Percentiles rank a stretch among this genome's conserved stretches.
These are phyloP conservation scores for Microctonus brassicae DNA, from an alignment of 2,888 invertebrate species.

Conservation along the genomic window DNA sequence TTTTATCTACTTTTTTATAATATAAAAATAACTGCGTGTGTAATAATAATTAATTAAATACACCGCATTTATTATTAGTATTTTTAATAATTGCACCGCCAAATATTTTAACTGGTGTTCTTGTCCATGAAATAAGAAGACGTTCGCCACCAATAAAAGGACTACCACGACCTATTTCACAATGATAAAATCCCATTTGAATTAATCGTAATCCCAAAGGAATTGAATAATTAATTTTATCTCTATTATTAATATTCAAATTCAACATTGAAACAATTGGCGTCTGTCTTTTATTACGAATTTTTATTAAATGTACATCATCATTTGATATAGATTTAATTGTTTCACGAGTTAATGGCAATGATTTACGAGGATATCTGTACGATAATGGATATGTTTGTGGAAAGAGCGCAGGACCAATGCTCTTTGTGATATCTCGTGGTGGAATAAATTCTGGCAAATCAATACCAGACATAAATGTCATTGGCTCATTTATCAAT, in stretches of 20 bases:
- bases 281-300: background rate
- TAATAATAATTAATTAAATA: conserved; percentile 67
- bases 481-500: conserved; percentile 34
- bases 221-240: conserved; percentile 42
- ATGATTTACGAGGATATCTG: background rate
- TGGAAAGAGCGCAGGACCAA: conserved; percentile 12
- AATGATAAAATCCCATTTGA: conserved; percentile 68
- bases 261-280: conserved; percentile 20
- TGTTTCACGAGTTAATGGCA: background rate
- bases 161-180: conserved; percentile 71
- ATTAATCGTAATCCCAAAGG: conserved; percentile 70
- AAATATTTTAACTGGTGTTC: conserved; percentile 77
- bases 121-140: conserved; percentile 77
- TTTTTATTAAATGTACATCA: background rate
- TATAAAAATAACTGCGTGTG: no score
- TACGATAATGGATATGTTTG: background rate
- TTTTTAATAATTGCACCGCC: conserved; percentile 77
- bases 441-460: conserved; percentile 2
- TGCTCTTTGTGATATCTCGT: background rate
- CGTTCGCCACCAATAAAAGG: conserved; percentile 68
- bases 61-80: conserved; percentile 74
- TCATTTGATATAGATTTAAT: background rate
- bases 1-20: background rate
- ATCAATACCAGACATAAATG: conserved; percentile 1
- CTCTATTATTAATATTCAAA: background rate